Conservation (phyloP, 2,797 vertebrate species). For the Molossus alvarezi region DNA sequence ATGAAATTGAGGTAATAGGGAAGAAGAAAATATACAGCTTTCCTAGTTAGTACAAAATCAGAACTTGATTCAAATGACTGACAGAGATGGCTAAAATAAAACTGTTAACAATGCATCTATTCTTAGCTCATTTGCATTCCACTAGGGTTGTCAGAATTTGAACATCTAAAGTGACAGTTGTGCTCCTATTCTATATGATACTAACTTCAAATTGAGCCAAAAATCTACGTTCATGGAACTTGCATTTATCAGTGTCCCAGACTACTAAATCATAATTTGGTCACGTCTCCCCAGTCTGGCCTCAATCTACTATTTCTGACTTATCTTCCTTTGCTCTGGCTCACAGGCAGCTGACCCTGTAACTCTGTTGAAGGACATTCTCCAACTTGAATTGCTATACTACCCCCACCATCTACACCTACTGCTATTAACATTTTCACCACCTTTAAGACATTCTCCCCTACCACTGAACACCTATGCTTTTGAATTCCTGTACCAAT, state of each 20-base stretch:
- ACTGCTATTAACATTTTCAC: background rate
- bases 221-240: background rate
- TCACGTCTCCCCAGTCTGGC: background rate
- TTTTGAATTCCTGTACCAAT: background rate
- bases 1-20: background rate
- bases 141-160: background rate
- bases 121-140: conserved; percentile 16
- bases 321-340: background rate
- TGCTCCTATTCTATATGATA: background rate
- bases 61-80: conserved; percentile 20
- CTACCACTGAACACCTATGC: background rate
- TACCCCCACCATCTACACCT: background rate
- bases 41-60: background rate
- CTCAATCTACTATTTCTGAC: background rate
- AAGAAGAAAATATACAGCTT: conserved; percentile 43
- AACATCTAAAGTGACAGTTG: background rate
- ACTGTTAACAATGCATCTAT: background rate
- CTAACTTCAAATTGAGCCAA: background rate
- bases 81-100: conserved; percentile 35
- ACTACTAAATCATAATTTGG: background rate
- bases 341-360: background rate
- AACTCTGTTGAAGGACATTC: background rate
- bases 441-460: background rate
- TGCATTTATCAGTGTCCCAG: background rate
- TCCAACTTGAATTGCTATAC: background rate